These are phyloP conservation scores for Tinamus major DNA, from an alignment of 2,797 vertebrate genomes.

Conservation along the genomic window DNA sequence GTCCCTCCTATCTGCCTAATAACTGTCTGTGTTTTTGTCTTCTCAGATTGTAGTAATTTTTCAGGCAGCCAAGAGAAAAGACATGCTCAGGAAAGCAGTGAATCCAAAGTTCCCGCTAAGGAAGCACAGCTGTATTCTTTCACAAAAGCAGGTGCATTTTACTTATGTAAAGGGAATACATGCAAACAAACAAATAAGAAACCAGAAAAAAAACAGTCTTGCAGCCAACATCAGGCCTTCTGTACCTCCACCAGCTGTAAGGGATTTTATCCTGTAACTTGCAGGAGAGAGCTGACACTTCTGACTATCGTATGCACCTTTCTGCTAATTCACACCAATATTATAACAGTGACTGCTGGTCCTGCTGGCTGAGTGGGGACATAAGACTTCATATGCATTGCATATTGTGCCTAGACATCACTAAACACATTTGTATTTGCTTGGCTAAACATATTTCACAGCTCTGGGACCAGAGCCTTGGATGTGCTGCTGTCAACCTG, in stretches of 20 bases:
- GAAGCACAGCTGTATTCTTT: background rate
- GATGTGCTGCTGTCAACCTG: background rate
- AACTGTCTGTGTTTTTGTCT: background rate
- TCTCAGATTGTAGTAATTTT: background rate
- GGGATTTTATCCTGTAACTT: background rate
- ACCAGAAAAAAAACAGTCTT: background rate
- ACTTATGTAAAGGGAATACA: background rate
- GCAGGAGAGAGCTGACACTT: background rate
- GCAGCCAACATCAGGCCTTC: background rate
- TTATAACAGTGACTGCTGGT: background rate
- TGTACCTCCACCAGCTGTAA: background rate
- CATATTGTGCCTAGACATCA: background rate
- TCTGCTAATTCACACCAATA: background rate
- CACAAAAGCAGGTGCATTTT: constrained; percentile 1
- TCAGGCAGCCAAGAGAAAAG: background rate
- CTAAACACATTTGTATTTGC: background rate
- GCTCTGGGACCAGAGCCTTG: background rate
- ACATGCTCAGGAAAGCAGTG: background rate
- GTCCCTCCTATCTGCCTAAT: background rate
- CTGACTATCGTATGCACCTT: fast-evolving
- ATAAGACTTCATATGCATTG: background rate
- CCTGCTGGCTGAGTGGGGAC: background rate
- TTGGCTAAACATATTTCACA: background rate
- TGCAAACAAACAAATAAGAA: background rate
- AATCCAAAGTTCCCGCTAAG: background rate